Base-by-base conservation (phyloP, 2,888 invertebrate species). In the Cyaniris semiargus region DNA sequence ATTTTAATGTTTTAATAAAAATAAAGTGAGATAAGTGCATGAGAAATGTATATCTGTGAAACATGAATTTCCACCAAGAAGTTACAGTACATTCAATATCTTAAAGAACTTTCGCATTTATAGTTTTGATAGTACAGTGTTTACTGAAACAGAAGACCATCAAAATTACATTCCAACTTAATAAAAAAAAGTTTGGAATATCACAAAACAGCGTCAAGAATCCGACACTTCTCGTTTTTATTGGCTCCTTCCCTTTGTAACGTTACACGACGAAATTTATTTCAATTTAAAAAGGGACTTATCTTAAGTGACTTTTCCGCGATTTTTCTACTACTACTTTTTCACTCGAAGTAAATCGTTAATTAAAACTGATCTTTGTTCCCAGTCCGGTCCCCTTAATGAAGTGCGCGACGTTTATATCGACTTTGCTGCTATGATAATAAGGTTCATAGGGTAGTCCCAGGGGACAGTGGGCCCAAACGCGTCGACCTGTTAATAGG, bases 261-360 rank as follows among this genome's bases (percentile, higher is more conserved):
- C 87, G 85, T 84, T 91, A 93, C 85, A 85, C 83, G 81, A 79
- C 84, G 86, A 84, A 89, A 90, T 91, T 91, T 93, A 93, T 93
- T 93, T 90, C 92, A 93, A 93, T 93, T 91, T 87, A 84, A 87
- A 89, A 86, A 88, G 87, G 89, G 87, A 80, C 88, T 87, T 89
- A 70, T 78, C 85, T 87, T 88, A 86, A 90, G 85, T 87, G 85
- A 89, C 86, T 88, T 88, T 86, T 84, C 81, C 71, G 60, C 71
- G 38, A 76, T 76, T 78, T 80, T 81, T 84, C 85, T 83, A 44
- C 44, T 44, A 80, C 76, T 60, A 48, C 75, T 48, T 78, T 79
- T 58, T 21, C 58, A 58, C 58, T 58, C 8, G 66, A 13, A 78
- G 79, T 82, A 77, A 88, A 88, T 88, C 87, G 83, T 89, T 93